Evolutionary conservation across 64 coral and sea anemone species (phyloP).

Genomic region (Dendronephthya gigantea): DNA sequence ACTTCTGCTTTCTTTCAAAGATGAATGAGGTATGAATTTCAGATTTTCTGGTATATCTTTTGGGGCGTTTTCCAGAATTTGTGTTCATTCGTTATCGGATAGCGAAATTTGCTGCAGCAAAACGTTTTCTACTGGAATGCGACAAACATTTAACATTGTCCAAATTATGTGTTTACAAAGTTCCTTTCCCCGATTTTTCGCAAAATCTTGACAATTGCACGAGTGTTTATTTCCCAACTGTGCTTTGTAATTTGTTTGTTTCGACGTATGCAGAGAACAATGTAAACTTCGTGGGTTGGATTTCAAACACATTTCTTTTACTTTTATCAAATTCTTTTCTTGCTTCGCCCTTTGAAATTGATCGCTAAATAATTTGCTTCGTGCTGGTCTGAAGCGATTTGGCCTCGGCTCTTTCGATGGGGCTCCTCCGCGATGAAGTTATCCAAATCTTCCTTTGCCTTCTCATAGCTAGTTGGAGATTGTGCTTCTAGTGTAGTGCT

Average conservation of each 20-base stretch:
- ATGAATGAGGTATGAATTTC: background rate
- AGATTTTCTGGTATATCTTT: background rate
- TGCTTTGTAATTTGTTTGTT: too few species aligned
- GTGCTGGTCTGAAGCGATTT: too few species aligned
- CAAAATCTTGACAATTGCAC: background rate
- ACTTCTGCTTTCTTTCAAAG: background rate
- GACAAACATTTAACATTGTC: background rate
- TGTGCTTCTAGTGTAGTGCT: constrained; percentile 22
- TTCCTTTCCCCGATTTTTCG: background rate
- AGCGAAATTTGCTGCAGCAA: background rate
- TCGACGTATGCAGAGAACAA: too few species aligned
- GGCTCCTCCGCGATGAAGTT: too few species aligned
- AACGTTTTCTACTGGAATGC: background rate
- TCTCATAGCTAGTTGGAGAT: background rate
- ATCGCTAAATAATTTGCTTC: too few species aligned
- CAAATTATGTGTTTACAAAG: background rate
- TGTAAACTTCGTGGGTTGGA: too few species aligned
- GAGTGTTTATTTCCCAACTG: background rate
- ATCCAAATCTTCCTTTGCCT: too few species aligned
- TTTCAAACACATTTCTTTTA: too few species aligned
- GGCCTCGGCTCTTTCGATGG: too few species aligned
- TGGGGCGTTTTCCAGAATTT: background rate
- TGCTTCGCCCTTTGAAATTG: too few species aligned
- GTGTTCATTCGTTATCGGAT: too few species aligned
- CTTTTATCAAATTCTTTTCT: too few species aligned